Evolutionary conservation across 2,888 invertebrate species (phyloP), one percentile per base, ranked within the genome.

Genomic region (Cataglyphis livida): DNA sequence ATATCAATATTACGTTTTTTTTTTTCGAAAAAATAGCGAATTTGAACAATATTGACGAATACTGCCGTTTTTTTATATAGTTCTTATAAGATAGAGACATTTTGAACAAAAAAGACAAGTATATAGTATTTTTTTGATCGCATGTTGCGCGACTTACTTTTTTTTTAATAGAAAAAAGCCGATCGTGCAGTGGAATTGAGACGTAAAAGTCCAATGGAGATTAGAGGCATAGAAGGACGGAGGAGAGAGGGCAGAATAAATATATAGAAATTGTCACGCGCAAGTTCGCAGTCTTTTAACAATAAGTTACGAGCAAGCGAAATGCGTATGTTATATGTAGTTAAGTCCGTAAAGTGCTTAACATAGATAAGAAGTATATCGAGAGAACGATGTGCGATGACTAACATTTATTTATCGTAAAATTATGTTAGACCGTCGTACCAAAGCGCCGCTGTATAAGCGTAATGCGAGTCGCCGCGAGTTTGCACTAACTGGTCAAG

Each of bases 221-320:
- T 85, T 44, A 70, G 61, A 86, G 68, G 59, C 82, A 81, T 78
- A 74, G 86, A 74, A 84, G 86, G 86, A 89, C 84, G 85, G 86
- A 87, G 79, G 79, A 85, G 70, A 85, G 83, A 83, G 81, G 62
- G 76, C 51, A 51, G 51, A 51, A 51, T 51, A 51, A 88, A 83
- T 82, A 78, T 86, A 89, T 84, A 75, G 66, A 84, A 85, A 66
- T 62, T 86, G 51, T 84, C 75, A 82, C 86, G 57, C 41, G 70
- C 85, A 79, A 81, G 62, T 62, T 66, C 75, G 86, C 85, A 89
- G 89, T 89, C 85, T 86, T 86, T 86, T 62, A 84, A 83, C 81
- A 51, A 65, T 84, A 84, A 86, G 74, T 86, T 83, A 83, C 83
- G 76, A 74, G 74, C 78, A 81, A 78, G 54, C 62, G 71, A 61